Evolutionary conservation across 2,113 vertebrate species (phyloP).

Genomic region (Epinephelus fuscoguttatus): DNA sequence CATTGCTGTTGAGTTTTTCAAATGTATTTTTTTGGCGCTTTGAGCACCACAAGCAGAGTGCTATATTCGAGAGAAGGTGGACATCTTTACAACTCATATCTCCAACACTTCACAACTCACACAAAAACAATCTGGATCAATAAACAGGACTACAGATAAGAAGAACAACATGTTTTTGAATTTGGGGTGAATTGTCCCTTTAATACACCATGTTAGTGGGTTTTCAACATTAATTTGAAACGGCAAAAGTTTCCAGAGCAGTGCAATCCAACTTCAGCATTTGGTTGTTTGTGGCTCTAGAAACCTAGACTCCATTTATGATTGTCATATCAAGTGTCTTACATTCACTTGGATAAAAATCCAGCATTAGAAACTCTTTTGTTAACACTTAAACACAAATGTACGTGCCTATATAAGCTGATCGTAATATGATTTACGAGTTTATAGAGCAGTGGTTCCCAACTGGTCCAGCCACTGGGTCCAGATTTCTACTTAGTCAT

Average conservation of each 20-base stretch:
- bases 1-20: too few relatives aligned
- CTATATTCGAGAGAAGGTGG: too few relatives aligned
- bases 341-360: not conserved
- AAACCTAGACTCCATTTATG: not conserved
- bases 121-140: too few relatives aligned
- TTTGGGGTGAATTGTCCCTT: not conserved
- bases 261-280: not conserved
- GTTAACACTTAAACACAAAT: not conserved
- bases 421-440: not conserved
- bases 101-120: too few relatives aligned
- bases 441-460: not conserved
- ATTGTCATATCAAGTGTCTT: not conserved
- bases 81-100: too few relatives aligned
- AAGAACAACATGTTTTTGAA: too few relatives aligned
- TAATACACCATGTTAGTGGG: not conserved
- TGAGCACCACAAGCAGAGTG: too few relatives aligned
- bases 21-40: too few relatives aligned
- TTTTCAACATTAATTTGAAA: constrained; percentile 1
- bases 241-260: not conserved
- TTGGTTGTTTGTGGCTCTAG: not conserved
- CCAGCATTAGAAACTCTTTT: not conserved
- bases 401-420: not conserved
- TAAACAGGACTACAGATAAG: too few relatives aligned
- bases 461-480: too few relatives aligned
- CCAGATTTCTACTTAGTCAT: too few relatives aligned